Base-by-base conservation (phyloP, 1,140 invertebrate species). In the Agraylea sexmaculata region DNA sequence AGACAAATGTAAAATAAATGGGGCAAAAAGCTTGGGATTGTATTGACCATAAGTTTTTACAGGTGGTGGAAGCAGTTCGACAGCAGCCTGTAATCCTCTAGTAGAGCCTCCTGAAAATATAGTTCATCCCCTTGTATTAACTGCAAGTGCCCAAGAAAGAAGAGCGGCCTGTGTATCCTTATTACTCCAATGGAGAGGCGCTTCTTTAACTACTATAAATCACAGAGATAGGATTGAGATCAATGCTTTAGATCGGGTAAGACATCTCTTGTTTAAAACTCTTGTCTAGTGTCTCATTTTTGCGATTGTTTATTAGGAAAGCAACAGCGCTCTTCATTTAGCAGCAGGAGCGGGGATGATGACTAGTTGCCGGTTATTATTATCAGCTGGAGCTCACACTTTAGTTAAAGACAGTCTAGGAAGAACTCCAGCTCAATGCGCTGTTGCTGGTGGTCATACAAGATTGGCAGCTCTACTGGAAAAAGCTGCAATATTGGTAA, bases 321-420 rank as follows among this genome's bases (percentile, higher is more conserved):
- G 74, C 5, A 80, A 80, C 53, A 80, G 75, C 33, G 75, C 77
- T 10, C 56, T 81, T 2, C 78, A 81, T 53, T 71, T 71, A 56
- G 77, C 78, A 16, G 74, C 78, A 3, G 53, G 56, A n/a, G 72
- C 71, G 30, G 78, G 78, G 2, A 58, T 81, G n/a, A 68, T 69
- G 43, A 60, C 69, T 38, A 77, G 77, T 61, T 75, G 77, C 8
- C 75, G 79, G 56, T 56, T 75, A 10, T 56, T 82, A 8, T 61
- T 80, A n/a, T 59, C 64, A 13, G 64, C 71, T 51, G 73, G 74
- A 18, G 66, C 75, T 13, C 71, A 74, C 4, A 52, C 80, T 13
- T 78, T 79, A 50, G 50, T 70, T 15, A 75, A 79, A 57, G 81
- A 82, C 55, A 64, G 64, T 25, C 21, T 29, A 16, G 39, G 42